phyloP scores from a whole-genome alignment of 2,888 invertebrate genomes.

The Matsumyia berberina region DNA sequence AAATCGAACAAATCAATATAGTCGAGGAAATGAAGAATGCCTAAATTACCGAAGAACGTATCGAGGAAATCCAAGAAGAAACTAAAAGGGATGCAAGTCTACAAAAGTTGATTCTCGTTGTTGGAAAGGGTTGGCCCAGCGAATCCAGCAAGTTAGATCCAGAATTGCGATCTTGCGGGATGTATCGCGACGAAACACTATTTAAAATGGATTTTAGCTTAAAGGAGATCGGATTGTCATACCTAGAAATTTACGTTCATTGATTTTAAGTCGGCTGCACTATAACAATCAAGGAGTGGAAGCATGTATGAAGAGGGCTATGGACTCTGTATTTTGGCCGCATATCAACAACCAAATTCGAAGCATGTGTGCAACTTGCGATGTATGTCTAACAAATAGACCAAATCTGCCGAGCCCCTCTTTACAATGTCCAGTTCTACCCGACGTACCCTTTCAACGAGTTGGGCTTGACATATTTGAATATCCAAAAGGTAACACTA shows the following conservation, averaged over 20 bases:
- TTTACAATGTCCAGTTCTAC: slow-evolving; percentile 12
- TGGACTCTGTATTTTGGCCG: slow-evolving; percentile 74
- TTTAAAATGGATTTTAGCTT: slow-evolving; percentile 6
- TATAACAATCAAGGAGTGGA: slow-evolving; percentile 34
- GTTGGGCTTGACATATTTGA: slow-evolving; percentile 66
- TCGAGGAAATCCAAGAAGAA: not conserved
- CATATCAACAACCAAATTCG: slow-evolving; percentile 69
- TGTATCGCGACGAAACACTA: slow-evolving; percentile 25
- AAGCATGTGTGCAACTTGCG: slow-evolving; percentile 52
- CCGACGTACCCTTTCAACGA: slow-evolving; percentile 31
- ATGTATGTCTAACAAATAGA: slow-evolving; percentile 65
- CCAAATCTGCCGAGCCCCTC: slow-evolving; percentile 20
- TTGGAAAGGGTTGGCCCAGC: slow-evolving; percentile 14
- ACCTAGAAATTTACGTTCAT: slow-evolving; percentile 35
- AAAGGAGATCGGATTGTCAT: slow-evolving; percentile 22
- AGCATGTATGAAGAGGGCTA: slow-evolving; percentile 63
- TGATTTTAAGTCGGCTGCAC: slow-evolving; percentile 8
- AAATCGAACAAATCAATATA: slow-evolving; percentile 15
- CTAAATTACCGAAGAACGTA: slow-evolving; percentile 1
- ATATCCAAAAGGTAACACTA: slow-evolving; percentile 64
- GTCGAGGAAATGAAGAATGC: slow-evolving; percentile 4
- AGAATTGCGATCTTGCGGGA: slow-evolving; percentile 27
- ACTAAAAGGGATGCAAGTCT: not conserved
- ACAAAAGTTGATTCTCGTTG: slow-evolving; percentile 1
- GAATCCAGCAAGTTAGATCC: not conserved